A percentile compares a stretch with the other conserved stretches of the same genome.
These are phyloP conservation scores for Antechinus stuartii DNA, from an alignment of 2,113 vertebrate genomes.

Conservation along the genomic window DNA sequence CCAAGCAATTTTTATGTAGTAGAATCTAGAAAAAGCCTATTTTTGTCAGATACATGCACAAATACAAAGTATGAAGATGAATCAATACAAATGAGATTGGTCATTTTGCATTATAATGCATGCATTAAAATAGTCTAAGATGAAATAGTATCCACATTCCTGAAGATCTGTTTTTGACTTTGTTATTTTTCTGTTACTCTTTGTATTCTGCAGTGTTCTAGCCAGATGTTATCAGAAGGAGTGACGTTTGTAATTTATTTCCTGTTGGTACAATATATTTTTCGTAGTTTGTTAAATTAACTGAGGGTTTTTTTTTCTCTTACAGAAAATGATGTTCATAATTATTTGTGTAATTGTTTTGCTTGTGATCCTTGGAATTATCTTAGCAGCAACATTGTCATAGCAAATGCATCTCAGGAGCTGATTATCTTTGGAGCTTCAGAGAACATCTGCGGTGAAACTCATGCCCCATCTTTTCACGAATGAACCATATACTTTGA, in stretches of 20 bases:
- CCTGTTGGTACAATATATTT: conserved; percentile 19
- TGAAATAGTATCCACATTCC: neutral
- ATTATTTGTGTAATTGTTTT: conserved; percentile 86
- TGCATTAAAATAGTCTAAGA: neutral
- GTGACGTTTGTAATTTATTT: neutral
- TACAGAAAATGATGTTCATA: conserved; percentile 91
- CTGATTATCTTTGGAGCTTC: conserved; percentile 58
- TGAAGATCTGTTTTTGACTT: neutral
- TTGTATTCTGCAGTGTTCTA: neutral
- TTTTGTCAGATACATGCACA: neutral
- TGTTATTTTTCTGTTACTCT: neutral
- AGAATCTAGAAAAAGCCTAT: neutral
- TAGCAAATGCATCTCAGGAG: conserved; percentile 79
- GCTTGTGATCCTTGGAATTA: conserved; percentile 90
- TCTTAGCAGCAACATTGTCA: conserved; percentile 85
- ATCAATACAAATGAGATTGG: neutral
- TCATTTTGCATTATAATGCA: neutral
- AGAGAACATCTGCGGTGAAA: conserved; percentile 41
- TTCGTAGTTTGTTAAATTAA: conserved; percentile 35
- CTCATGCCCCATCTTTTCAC: neutral
- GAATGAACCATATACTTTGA: conserved; percentile 27
- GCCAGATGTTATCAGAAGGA: conserved; percentile 17
- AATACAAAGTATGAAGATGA: neutral
- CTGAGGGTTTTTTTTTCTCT: conserved; percentile 73
- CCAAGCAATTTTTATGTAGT: neutral